A percentile compares a stretch with the other conserved stretches of the same genome.
These are phyloP conservation scores for Chelonia mydas DNA, from an alignment of 2,797 vertebrate genomes.

Conservation along the genomic window DNA sequence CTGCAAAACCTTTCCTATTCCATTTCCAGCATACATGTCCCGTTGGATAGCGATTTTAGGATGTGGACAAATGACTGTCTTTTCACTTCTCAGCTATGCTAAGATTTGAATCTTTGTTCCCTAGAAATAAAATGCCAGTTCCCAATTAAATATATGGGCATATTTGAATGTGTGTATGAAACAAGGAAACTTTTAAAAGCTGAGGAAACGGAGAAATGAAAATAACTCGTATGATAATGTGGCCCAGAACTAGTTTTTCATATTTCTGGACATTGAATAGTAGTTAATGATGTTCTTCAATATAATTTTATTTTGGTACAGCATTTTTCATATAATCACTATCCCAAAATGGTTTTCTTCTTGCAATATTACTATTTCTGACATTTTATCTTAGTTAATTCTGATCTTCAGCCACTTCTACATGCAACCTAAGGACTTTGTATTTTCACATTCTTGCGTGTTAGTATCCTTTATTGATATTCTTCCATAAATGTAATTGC, in stretches of 20 bases:
- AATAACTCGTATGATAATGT: accelerated
- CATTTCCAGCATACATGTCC: not conserved
- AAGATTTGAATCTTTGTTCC: not conserved
- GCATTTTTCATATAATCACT: not conserved
- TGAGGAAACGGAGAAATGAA: not conserved
- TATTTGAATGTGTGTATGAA: not conserved
- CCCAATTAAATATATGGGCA: not conserved
- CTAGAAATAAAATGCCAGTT: not conserved
- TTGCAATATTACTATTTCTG: not conserved
- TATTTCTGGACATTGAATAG: not conserved
- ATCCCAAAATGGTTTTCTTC: not conserved
- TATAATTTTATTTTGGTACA: not conserved
- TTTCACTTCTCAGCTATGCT: not conserved
- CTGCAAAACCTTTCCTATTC: accelerated
- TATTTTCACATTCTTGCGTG: not conserved
- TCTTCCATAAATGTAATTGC: not conserved
- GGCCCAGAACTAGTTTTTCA: not conserved
- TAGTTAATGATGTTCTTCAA: not conserved
- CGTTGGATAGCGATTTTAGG: not conserved
- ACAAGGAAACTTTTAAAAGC: not conserved
- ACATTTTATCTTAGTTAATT: not conserved
- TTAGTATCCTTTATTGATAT: not conserved
- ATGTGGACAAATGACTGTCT: not conserved
- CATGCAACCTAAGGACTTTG: not conserved
- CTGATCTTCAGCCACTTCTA: not conserved